Conservation (phyloP, 2,797 vertebrate genomes). For the Apogon talboti region DNA sequence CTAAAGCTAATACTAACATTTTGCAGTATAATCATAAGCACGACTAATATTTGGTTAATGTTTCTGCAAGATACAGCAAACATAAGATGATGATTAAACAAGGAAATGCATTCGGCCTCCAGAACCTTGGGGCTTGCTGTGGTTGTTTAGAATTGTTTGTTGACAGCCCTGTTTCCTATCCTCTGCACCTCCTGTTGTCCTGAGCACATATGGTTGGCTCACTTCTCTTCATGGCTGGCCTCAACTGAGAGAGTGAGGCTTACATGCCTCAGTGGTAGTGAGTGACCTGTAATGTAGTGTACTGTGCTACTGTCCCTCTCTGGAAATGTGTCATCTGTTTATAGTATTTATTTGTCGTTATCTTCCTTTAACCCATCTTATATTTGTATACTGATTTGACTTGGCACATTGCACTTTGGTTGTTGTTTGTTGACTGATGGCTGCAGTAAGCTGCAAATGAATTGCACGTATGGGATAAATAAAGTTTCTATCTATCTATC, state of each 20-base stretch:
- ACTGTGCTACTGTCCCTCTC: slow-evolving; percentile 67
- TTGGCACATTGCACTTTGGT: too few species aligned
- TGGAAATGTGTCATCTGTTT: slow-evolving; percentile 36
- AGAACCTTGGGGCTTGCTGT: slow-evolving; percentile 59
- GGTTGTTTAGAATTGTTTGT: slow-evolving; percentile 77
- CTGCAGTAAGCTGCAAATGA: too few species aligned
- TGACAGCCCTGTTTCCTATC: slow-evolving; percentile 74
- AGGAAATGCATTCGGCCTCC: slow-evolving; percentile 49
- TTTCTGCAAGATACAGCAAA: slow-evolving; percentile 45
- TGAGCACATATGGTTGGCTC: slow-evolving; percentile 68
- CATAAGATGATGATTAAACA: slow-evolving; percentile 70
- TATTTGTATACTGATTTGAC: too few species aligned
- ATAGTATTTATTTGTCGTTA: too few species aligned
- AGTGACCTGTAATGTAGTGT: slow-evolving; percentile 59
- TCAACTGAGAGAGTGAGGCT: slow-evolving; percentile 58
- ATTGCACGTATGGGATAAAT: too few species aligned
- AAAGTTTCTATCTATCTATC: too few species aligned
- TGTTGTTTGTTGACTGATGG: too few species aligned
- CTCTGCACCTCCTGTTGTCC: slow-evolving; percentile 69
- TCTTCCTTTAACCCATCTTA: too few species aligned
- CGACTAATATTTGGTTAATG: slow-evolving; percentile 26
- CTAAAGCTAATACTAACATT: slow-evolving; percentile 32
- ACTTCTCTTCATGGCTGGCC: slow-evolving; percentile 51
- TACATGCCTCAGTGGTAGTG: slow-evolving; percentile 65
- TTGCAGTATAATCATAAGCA: slow-evolving; percentile 20